These are phyloP conservation scores for Brachyrhaphis roseni DNA, from an alignment of 2,797 vertebrate genomes.

Conservation along the genomic window DNA sequence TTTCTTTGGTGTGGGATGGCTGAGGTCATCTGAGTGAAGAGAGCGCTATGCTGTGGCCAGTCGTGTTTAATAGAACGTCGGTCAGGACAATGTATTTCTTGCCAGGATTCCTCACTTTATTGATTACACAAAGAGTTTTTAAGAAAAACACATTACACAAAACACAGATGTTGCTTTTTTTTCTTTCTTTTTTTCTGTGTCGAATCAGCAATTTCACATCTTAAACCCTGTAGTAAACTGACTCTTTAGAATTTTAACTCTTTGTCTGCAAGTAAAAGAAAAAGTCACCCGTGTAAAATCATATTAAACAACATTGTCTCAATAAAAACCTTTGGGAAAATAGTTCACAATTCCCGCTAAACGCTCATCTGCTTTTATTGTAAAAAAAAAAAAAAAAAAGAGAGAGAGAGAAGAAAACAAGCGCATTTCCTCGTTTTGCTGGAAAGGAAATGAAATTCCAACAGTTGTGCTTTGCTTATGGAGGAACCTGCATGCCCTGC, in stretches of 20 bases:
- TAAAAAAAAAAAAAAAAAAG: constrained; percentile 27
- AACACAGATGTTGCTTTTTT: constrained; percentile 43
- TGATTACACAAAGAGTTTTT: constrained; percentile 46
- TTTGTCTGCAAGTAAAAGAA: neutral
- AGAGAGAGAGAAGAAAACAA: constrained; percentile 11
- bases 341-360: constrained; percentile 15
- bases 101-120: constrained; percentile 48
- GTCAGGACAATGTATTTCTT: constrained; percentile 21
- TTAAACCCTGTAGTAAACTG: constrained; percentile 6
- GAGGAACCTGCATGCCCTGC: constrained; percentile 63
- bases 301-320: neutral
- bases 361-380: constrained; percentile 57
- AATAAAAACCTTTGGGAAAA: neutral
- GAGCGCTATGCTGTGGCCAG: constrained; percentile 40
- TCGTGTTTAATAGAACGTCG: constrained; percentile 55
- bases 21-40: constrained; percentile 75
- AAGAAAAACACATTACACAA: constrained; percentile 34
- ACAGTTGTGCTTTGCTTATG: constrained; percentile 72
- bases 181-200: neutral
- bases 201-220: constrained; percentile 7
- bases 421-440: constrained; percentile 66
- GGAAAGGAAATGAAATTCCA: constrained; percentile 71
- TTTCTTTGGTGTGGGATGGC: constrained; percentile 59
- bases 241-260: neutral
- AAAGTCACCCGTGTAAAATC: neutral